A percentile compares a stretch with the other conserved stretches of the same genome.
phyloP scores from a whole-genome alignment of 2,797 vertebrate species.

The Rhinoraja longicauda region DNA sequence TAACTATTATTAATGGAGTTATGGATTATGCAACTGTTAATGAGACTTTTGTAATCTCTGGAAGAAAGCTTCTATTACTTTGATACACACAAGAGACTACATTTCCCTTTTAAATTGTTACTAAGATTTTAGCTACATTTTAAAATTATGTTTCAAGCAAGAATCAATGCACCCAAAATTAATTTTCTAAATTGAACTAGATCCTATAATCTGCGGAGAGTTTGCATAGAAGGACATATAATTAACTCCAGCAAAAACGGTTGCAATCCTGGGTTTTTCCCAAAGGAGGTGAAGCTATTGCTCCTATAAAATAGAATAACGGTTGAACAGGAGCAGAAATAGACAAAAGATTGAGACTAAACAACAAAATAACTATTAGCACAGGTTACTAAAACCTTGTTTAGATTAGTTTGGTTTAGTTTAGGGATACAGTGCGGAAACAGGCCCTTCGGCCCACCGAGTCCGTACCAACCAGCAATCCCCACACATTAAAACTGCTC shows the following conservation, averaged over 20 bases:
- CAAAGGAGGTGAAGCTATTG: neutral
- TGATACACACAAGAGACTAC: neutral
- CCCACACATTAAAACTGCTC: too few species aligned
- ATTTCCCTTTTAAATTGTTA: neutral
- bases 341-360: neutral
- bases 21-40: neutral
- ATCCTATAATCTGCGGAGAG: neutral
- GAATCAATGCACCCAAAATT: conserved; percentile 3
- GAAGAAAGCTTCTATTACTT: conserved; percentile 5
- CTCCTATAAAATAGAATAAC: neutral
- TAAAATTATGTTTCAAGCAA: neutral
- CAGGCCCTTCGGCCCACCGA: too few species aligned
- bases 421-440: too few species aligned
- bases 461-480: too few species aligned
- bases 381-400: neutral
- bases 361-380: neutral
- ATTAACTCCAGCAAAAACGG: neutral
- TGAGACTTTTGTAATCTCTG: neutral
- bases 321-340: neutral
- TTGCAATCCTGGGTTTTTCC: neutral
- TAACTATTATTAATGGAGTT: conserved; percentile 1
- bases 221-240: neutral
- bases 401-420: too few species aligned
- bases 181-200: neutral
- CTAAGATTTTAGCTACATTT: neutral